Evolutionary conservation across 2,888 invertebrate genomes (phyloP).

Genomic region (Dicyrtomina minuta): DNA sequence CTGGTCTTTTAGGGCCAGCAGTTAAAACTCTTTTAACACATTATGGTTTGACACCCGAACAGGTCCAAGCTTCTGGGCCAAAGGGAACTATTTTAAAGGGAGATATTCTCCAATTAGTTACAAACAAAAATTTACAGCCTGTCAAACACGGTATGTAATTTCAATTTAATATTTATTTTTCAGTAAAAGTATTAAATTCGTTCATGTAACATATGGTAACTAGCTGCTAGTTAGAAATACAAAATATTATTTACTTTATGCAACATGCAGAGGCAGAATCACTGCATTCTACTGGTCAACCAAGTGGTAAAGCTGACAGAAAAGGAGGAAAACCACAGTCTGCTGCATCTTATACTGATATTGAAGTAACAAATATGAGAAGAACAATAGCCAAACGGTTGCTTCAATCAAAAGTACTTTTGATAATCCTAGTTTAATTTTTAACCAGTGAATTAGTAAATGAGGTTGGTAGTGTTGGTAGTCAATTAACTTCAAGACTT

Average conservation of each 20-base stretch:
- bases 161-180: background rate
- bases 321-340: slow-evolving; percentile 35
- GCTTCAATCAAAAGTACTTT: slow-evolving; percentile 64
- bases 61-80: slow-evolving; percentile 63
- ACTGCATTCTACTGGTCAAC: background rate
- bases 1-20: slow-evolving; percentile 62
- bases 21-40: slow-evolving; percentile 64
- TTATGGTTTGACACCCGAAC: slow-evolving; percentile 60
- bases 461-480: slow-evolving; percentile 6
- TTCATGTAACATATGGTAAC: background rate
- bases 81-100: slow-evolving; percentile 65
- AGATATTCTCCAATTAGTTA: slow-evolving; percentile 61
- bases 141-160: slow-evolving; percentile 44
- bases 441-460: no score
- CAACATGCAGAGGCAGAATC: background rate
- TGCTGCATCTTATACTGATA: slow-evolving; percentile 59
- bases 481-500: background rate
- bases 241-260: background rate
- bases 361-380: slow-evolving; percentile 64
- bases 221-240: background rate
- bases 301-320: slow-evolving; percentile 35
- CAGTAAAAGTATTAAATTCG: background rate
- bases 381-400: slow-evolving; percentile 67
- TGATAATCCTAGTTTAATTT: no score
- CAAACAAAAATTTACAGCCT: slow-evolving; percentile 58